Base-by-base conservation (phyloP, 53 echinoderm and acorn worm species). In the Glandiceps talaboti region DNA sequence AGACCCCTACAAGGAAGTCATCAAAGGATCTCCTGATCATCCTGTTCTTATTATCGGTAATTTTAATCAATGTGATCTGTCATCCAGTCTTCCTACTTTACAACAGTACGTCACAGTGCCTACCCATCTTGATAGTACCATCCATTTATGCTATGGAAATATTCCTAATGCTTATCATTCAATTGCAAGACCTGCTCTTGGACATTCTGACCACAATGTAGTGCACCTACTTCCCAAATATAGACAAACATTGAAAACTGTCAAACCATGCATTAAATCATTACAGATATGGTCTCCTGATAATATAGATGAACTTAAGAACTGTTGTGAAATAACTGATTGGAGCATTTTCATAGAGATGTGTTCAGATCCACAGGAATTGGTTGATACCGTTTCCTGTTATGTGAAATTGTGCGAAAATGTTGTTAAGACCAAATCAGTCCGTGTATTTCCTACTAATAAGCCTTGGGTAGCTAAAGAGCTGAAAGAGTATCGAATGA, bases 171-270 rank as follows among this genome's bases (percentile, higher is more conserved):
- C 78, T 29, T 77, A 77, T 30, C 29, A 30, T 1, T 29, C 78
- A 1, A 30, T 77, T 77, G 78, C 14, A 14, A 29, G 78, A 29
- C 78, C 30, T 1, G 78, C 29, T 29, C 29, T 77, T 30, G 78
- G 78, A 1, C 78, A 29, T 25, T 77, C 78, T 29, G 78, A 77
- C 26, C 78, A 77, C 26, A 77, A 77, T 30, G 31, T 30, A 29
- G 30, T 77, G 26, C 78, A 77, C 26, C 30, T 77, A 6, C 78
- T 77, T 25, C 78, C 78, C 1, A 77, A 77, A 77, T 77, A 77
- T 30, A 28, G 78, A 29, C 78, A 30, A 30, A 77, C 27, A 30
- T 26, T 29, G 29, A 77, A 77, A 77, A 77, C 78, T 25, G 26
- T 29, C 1, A 77, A 77, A 77, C 29, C 30, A 77, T 29, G 26